phyloP scores from a whole-genome alignment of 2,888 invertebrate species.

The Drosophila greeni region DNA sequence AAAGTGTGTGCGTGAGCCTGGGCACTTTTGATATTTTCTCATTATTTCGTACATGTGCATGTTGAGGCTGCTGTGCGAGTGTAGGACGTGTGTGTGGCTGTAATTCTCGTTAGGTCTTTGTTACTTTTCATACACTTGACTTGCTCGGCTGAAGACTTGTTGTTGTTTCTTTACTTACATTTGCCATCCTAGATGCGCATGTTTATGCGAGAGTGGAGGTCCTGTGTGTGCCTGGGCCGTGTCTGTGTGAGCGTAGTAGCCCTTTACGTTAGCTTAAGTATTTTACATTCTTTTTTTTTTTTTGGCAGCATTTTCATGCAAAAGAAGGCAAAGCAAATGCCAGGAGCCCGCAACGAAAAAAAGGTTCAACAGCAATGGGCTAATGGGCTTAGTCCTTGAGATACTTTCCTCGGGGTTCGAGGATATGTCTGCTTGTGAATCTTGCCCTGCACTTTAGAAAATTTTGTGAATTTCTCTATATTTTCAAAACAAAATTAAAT shows the following conservation, averaged over 20 bases:
- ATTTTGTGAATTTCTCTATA: too few species aligned
- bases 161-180: constrained; percentile 54
- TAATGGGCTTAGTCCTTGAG: constrained; percentile 53
- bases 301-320: constrained; percentile 41
- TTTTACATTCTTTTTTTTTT: constrained; percentile 44
- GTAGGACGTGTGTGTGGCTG: constrained; percentile 38
- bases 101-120: constrained; percentile 70
- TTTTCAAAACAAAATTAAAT: not conserved
- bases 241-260: constrained; percentile 37
- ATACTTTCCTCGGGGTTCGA: constrained; percentile 26
- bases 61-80: constrained; percentile 20
- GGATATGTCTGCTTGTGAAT: constrained; percentile 13
- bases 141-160: constrained; percentile 59
- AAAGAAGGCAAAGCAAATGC: constrained; percentile 43
- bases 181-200: constrained; percentile 20
- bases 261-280: constrained; percentile 50
- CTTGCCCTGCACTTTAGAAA: constrained; percentile 24
- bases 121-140: constrained; percentile 72
- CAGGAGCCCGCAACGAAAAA: constrained; percentile 29
- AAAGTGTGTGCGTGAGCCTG: constrained; percentile 52
- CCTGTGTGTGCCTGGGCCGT: constrained; percentile 4
- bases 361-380: constrained; percentile 44
- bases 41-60: constrained; percentile 61
- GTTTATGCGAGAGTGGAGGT: constrained; percentile 14
- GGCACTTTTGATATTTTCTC: constrained; percentile 69